Base-by-base conservation (phyloP, 2,113 vertebrate species). In the Nothobranchius kuhntae region DNA sequence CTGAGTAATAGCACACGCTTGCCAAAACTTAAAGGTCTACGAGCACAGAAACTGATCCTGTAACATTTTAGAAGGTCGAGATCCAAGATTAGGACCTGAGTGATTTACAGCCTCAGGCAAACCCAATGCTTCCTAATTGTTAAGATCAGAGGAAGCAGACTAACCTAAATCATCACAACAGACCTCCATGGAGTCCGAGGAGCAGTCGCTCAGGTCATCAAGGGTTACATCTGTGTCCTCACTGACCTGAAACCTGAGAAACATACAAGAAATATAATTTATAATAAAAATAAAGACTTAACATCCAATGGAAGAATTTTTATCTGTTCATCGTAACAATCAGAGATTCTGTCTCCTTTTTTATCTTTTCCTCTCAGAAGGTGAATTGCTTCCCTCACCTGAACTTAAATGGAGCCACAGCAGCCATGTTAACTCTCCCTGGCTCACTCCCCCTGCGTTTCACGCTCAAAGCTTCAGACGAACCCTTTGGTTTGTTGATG, bases 171-270 rank as follows among this genome's bases (percentile, higher is more conserved):
- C 88, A 4, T 93, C 90, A 73, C 90, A 91, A 78, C 87, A 92
- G 17, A 92, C 84, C 73, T 93, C 93, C 91, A 92, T 91, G 63
- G 92, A 93, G 76, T 93, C 92, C 3, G 91, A 91, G 24, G 92
- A 92, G 68, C 89, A 89, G 73, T 93, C 92, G 60, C 90, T 93
- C n/a, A 92, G 76, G 53, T 94, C 89, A 63, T 93, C 91, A 35
- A 89, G 75, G n/a, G 82, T 73, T 30, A 79, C 52, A 3, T 89
- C 83, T 40, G 73, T 35, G 26, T 89, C 88, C 14, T 90, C 90
- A 2, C 74, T 85, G 48, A 87, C 75, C 73, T 91, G 90, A 63
- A 91, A 80, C 61, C 93, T 93, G 2, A 40, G 21, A n/a, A 51
- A 36, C 0, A 57, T 21, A 21, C 21, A 21, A 21, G 1, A 21